Conservation (phyloP, 2,888 invertebrate species). For the Meloe dianella region DNA sequence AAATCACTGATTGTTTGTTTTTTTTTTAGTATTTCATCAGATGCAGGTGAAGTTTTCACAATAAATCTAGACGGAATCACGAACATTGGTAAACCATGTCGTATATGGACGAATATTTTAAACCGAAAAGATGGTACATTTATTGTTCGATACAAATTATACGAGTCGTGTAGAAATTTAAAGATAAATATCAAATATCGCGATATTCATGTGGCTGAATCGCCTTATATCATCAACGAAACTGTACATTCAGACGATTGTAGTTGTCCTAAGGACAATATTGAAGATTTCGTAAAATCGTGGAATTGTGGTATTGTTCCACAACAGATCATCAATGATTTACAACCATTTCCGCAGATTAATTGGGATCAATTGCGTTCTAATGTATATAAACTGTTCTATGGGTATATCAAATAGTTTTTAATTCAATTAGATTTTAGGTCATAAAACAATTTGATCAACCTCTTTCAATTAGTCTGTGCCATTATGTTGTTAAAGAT, state of each 20-base stretch:
- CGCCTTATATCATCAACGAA: slow-evolving; percentile 70
- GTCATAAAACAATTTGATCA: slow-evolving; percentile 72
- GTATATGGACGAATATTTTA: slow-evolving; percentile 76
- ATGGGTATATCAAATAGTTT: not conserved
- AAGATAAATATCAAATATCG: slow-evolving; percentile 72
- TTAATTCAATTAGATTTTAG: slow-evolving; percentile 36
- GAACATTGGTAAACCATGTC: slow-evolving; percentile 65
- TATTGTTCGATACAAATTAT: slow-evolving; percentile 82
- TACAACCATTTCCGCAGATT: slow-evolving; percentile 70
- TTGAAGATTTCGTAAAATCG: slow-evolving; percentile 70
- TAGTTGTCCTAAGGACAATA: slow-evolving; percentile 73
- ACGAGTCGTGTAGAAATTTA: slow-evolving; percentile 76
- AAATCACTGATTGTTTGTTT: slow-evolving; percentile 15
- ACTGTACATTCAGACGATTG: slow-evolving; percentile 83
- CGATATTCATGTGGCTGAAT: slow-evolving; percentile 66
- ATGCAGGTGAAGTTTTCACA: slow-evolving; percentile 60
- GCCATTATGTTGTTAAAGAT: slow-evolving; percentile 85
- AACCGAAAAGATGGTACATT: slow-evolving; percentile 84
- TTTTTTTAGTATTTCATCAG: slow-evolving; percentile 62
- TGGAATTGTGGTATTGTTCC: slow-evolving; percentile 71
- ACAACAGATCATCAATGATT: slow-evolving; percentile 74
- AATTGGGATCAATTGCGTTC: slow-evolving; percentile 72
- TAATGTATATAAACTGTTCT: slow-evolving; percentile 42
- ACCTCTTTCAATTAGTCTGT: slow-evolving; percentile 83
- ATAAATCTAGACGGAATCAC: slow-evolving; percentile 67